These are phyloP conservation scores for Xiphophorus birchmanni DNA, from an alignment of 2,797 vertebrate genomes.

Conservation along the genomic window DNA sequence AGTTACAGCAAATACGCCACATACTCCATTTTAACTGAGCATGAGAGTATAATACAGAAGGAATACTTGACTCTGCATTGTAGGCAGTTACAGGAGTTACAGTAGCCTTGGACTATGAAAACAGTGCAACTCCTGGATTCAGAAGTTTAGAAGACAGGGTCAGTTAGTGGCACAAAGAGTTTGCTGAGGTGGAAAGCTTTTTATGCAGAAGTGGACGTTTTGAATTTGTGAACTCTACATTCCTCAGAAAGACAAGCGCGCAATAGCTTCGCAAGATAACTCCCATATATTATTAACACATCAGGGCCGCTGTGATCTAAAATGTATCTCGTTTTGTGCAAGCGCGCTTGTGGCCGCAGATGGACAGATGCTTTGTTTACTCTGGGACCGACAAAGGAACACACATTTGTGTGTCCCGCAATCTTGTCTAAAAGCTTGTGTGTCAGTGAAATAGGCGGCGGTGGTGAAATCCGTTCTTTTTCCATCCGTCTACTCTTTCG, in stretches of 20 bases:
- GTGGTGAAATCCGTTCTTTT: constrained; percentile 76
- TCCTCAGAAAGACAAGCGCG: not conserved
- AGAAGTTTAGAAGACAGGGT: not conserved
- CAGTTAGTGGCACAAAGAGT: not conserved
- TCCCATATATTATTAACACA: not conserved
- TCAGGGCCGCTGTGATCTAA: constrained; percentile 2
- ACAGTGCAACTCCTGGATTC: not conserved
- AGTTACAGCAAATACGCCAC: not conserved
- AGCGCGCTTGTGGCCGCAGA: constrained; percentile 13
- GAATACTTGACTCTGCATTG: not conserved
- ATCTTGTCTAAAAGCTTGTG: constrained; percentile 60
- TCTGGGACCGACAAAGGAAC: constrained; percentile 16
- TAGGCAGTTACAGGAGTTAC: not conserved
- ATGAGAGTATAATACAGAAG: not conserved
- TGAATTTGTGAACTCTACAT: not conserved
- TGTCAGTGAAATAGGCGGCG: constrained; percentile 75
- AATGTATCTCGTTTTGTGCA: constrained; percentile 8
- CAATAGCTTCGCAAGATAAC: not conserved
- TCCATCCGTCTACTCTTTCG: constrained; percentile 77
- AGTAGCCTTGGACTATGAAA: not conserved
- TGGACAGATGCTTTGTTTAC: constrained; percentile 48
- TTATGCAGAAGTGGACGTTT: not conserved
- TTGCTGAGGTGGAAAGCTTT: not conserved
- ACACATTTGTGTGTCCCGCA: constrained; percentile 38
- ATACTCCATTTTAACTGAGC: not conserved